Conservation (phyloP, 2,888 invertebrate genomes). For the Xanthorhoe spadicearia region DNA sequence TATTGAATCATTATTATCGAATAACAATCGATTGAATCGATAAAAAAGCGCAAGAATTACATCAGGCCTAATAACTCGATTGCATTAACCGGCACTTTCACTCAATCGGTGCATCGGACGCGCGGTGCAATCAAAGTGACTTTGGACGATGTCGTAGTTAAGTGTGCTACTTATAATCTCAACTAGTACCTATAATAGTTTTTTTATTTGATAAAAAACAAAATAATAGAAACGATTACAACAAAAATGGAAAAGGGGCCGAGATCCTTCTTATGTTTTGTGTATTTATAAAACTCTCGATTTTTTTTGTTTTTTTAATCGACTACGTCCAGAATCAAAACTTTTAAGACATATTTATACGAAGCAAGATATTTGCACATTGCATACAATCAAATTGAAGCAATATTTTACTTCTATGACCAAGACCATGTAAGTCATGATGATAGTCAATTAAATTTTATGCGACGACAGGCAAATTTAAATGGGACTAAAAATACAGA, state of each 20-base stretch:
- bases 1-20: conserved; percentile 56
- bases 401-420: too few species aligned
- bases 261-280: too few species aligned
- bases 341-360: too few species aligned
- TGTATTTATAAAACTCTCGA: too few species aligned
- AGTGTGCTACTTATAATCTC: background rate
- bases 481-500: background rate
- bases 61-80: conserved; percentile 74
- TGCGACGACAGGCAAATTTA: too few species aligned
- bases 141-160: conserved; percentile 9
- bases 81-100: conserved; percentile 79
- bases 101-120: conserved; percentile 57
- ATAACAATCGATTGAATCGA: conserved; percentile 57
- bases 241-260: background rate
- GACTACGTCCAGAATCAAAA: too few species aligned
- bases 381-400: too few species aligned
- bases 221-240: background rate
- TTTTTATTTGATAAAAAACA: too few species aligned
- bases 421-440: too few species aligned
- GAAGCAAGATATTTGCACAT: too few species aligned
- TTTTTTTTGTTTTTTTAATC: too few species aligned
- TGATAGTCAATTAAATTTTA: too few species aligned
- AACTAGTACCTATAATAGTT: background rate
- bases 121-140: conserved; percentile 53
- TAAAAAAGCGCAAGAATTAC: conserved; percentile 74